These are phyloP conservation scores for Leptinotarsa defecta DNA, from an alignment of 1,140 invertebrate species.

Conservation along the genomic window DNA sequence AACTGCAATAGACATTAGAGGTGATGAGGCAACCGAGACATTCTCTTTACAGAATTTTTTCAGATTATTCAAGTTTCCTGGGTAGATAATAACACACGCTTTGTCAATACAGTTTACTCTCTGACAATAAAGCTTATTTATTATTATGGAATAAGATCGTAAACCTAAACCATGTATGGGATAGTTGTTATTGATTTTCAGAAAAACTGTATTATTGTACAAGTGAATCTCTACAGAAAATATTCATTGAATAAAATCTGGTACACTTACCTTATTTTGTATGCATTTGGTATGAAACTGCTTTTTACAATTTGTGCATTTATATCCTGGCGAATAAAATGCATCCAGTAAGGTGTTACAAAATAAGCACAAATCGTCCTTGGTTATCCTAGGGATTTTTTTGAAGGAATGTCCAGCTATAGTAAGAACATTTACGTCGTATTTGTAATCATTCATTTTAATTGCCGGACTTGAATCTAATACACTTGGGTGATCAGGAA, in stretches of 20 bases:
- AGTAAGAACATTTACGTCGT: slow-evolving; percentile 64
- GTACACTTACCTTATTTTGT: slow-evolving; percentile 67
- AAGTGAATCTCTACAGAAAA: not conserved
- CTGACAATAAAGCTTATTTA: no score
- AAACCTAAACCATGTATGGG: no score
- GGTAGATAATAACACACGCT: no score
- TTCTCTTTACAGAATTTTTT: no score
- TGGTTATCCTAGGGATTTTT: slow-evolving; percentile 72
- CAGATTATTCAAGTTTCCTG: no score
- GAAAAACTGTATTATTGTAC: no score
- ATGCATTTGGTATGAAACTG: slow-evolving; percentile 88
- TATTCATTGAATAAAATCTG: not conserved
- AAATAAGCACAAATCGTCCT: slow-evolving; percentile 66
- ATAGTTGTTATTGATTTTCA: no score
- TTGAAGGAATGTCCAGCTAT: slow-evolving; percentile 75
- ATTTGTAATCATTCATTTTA: slow-evolving; percentile 58
- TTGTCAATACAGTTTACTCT: no score
- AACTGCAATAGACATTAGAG: no score
- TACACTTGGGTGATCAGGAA: slow-evolving; percentile 55
- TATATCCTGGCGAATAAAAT: slow-evolving; percentile 80
- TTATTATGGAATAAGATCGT: no score
- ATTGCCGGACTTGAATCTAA: slow-evolving; percentile 50
- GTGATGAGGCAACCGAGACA: no score
- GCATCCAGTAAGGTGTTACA: slow-evolving; percentile 68
- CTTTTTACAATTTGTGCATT: slow-evolving; percentile 81